Percentiles rank a stretch among this genome's conserved stretches.
phyloP scores from a whole-genome alignment of 30 jellyfish, hydroid and myxozoan genomes.

The Mastigias papua region DNA sequence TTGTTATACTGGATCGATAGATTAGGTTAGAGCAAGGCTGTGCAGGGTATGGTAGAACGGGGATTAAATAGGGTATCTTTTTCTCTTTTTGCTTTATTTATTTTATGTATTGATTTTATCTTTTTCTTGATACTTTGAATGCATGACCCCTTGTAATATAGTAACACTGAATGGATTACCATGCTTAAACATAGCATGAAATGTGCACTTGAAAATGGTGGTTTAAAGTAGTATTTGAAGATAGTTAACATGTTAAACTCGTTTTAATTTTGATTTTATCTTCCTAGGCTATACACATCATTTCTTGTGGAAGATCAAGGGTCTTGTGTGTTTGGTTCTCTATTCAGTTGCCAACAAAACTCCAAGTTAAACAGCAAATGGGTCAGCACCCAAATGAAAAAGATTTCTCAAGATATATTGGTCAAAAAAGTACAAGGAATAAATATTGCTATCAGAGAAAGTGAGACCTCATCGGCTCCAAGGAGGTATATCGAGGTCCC shows the following conservation, averaged over 20 bases:
- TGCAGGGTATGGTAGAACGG: too few species aligned
- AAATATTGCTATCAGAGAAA: background rate
- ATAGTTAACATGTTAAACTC: too few species aligned
- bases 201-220: too few species aligned
- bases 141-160: background rate
- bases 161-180: too few species aligned
- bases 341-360: background rate
- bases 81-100: background rate
- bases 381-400: constrained; percentile 28
- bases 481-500: constrained; percentile 35
- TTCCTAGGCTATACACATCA: constrained; percentile 43
- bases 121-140: background rate
- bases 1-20: too few species aligned
- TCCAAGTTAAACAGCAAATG: background rate
- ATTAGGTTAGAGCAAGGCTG: too few species aligned
- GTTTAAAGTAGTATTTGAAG: too few species aligned
- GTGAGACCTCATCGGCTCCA: background rate
- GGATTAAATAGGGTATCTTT: background rate
- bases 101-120: background rate
- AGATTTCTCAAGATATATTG: background rate
- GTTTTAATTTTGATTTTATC: background rate
- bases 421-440: background rate
- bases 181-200: too few species aligned
- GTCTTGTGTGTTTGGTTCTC: constrained; percentile 27
- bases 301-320: constrained; percentile 30